Evolutionary conservation across 2,888 invertebrate species (phyloP), one percentile per base, ranked within the genome.

Genomic region (Boloria selene): DNA sequence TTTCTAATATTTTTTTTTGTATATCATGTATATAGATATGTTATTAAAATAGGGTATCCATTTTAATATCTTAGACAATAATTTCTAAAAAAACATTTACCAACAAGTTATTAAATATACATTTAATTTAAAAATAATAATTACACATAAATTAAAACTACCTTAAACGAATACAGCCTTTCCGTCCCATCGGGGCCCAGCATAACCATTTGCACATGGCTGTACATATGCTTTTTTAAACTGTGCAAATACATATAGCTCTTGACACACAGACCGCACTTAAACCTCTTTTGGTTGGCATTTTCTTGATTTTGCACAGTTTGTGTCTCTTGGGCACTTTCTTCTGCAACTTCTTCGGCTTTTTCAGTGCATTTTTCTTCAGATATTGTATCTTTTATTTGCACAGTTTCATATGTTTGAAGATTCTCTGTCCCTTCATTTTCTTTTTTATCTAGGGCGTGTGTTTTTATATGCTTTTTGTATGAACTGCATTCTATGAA

Each of bases 171-270:
- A 50, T 73, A 75, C 51, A 74, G 6, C 26, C 67, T 65, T 64
- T 75, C 75, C 4, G 75, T 70, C 38, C 69, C 75, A 42, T 74
- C 77, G 1, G 75, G 73, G 58, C 70, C 68, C 56, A 70, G 73
- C 55, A 65, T 70, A 55, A 76, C 73, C 71, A 86, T 87, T 76
- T 86, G 85, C 18, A 87, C 77, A 65, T 93, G 93, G 1, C 86
- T 82, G 50, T 85, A 69, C 87, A 92, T 88, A 69, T 93, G 93
- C 69, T 92, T 93, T 83, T 88, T 92, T 65, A 93, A 74, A 63
- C 88, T 92, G 73, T 92, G 92, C 61, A 92, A 77, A 67, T 93
- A 89, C 84, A 89, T 88, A 73, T 93, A 93, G 0, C 90, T 89
- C 74, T 92, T 93, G 51, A 87, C 85, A 71, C 93, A 93, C 4